Evolutionary conservation across 1,140 invertebrate genomes (phyloP).

Genomic region (Scaptomyza graminum): DNA sequence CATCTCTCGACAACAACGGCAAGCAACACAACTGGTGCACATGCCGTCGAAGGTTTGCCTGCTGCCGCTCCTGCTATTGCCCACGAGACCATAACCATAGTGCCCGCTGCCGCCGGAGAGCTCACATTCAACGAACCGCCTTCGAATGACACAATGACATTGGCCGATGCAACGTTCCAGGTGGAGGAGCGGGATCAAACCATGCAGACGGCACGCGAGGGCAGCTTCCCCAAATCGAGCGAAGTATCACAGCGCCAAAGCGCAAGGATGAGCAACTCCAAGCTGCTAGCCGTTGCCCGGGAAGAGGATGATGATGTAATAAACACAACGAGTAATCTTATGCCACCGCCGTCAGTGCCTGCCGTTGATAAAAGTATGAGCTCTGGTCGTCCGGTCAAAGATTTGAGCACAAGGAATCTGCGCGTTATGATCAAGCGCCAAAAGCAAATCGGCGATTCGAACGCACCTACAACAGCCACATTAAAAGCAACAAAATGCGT

Average conservation of each 20-base stretch:
- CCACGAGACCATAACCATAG: neutral
- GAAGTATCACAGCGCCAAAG: slow-evolving; percentile 25
- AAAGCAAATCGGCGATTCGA: slow-evolving; percentile 52
- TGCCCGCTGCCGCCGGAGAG: slow-evolving; percentile 24
- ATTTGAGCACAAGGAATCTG: neutral
- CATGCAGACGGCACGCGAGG: slow-evolving; percentile 58
- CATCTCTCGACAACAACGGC: slow-evolving; percentile 42
- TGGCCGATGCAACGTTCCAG: slow-evolving; percentile 56
- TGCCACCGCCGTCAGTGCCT: slow-evolving; percentile 71
- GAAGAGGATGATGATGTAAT: slow-evolving; percentile 28
- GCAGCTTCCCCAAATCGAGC: slow-evolving; percentile 24
- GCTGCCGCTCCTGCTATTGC: neutral
- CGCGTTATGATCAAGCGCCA: slow-evolving; percentile 76
- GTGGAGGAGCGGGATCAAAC: slow-evolving; percentile 52
- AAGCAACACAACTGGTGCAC: slow-evolving; percentile 13
- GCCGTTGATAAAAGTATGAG: slow-evolving; percentile 17
- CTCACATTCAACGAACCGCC: slow-evolving; percentile 46
- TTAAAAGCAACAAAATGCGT: slow-evolving; percentile 25
- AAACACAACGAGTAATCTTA: slow-evolving; percentile 55
- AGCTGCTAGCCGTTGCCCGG: slow-evolving; percentile 58
- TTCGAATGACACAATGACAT: slow-evolving; percentile 19
- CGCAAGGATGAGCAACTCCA: slow-evolving; percentile 60
- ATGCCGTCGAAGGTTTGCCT: slow-evolving; percentile 62
- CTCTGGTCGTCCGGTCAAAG: slow-evolving; percentile 53
- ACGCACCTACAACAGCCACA: slow-evolving; percentile 12